A percentile compares a stretch with the other conserved stretches of the same genome.
Conservation (phyloP, 2,888 invertebrate genomes). For the Phengaris alcon region DNA sequence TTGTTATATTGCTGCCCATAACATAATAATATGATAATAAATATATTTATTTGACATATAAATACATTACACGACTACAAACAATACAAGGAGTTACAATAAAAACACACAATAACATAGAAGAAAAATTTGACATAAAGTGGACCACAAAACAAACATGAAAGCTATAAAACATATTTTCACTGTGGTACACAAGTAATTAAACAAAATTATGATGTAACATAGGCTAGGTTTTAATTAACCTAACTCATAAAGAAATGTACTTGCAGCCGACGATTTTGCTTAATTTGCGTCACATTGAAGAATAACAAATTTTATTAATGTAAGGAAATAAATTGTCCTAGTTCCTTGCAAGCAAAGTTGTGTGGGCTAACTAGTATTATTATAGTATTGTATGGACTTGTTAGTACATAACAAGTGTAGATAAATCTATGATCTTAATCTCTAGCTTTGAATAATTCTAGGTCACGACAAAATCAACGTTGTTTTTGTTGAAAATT, state of each 20-base stretch:
- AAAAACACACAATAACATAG: too few relatives aligned
- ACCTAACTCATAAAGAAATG: not conserved
- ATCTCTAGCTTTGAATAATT: not conserved
- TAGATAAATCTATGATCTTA: not conserved
- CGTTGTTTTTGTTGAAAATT: not conserved
- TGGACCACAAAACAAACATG: not conserved
- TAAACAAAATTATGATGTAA: too few relatives aligned
- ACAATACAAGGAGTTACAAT: too few relatives aligned
- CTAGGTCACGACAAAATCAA: not conserved
- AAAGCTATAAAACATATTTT: too few relatives aligned
- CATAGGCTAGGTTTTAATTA: too few relatives aligned
- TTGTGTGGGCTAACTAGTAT: not conserved
- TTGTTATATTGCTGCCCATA: not conserved
- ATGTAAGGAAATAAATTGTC: not conserved
- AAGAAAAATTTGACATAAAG: too few relatives aligned
- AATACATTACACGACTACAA: too few relatives aligned
- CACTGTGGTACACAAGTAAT: too few relatives aligned
- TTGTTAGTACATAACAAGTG: not conserved
- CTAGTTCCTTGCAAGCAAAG: not conserved
- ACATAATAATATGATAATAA: too few relatives aligned
- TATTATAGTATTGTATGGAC: not conserved
- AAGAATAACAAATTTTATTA: not conserved
- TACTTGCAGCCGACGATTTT: not conserved
- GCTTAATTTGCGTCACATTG: not conserved
- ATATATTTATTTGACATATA: too few relatives aligned